Conservation (phyloP, 2,888 invertebrate species). For the Dryococelus australis region DNA sequence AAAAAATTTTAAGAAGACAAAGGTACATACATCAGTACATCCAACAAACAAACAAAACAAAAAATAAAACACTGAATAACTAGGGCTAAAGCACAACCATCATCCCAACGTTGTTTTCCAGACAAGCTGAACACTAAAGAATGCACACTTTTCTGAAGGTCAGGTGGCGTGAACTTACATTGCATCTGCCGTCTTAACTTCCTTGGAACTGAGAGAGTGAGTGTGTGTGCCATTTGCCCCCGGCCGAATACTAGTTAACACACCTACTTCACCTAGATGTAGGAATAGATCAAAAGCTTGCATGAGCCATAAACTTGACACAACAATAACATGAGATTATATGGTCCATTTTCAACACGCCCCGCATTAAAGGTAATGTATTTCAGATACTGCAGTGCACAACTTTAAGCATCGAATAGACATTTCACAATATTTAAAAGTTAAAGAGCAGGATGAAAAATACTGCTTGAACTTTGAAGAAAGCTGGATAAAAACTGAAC, state of each 20-base stretch:
- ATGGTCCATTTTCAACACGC: conserved; percentile 18
- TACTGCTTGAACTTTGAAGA: too few relatives aligned
- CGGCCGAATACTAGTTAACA: conserved; percentile 22
- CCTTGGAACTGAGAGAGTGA: conserved; percentile 16
- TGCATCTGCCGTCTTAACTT: conserved; percentile 29
- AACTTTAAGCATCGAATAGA: too few relatives aligned
- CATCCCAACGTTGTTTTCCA: conserved; percentile 29
- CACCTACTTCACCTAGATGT: conserved; percentile 31
- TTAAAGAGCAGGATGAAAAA: too few relatives aligned
- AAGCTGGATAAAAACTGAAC: too few relatives aligned
- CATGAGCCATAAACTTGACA: conserved; percentile 27
- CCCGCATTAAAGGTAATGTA: neutral
- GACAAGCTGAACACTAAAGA: conserved; percentile 23
- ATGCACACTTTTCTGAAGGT: conserved; percentile 25
- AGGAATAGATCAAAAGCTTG: conserved; percentile 28
- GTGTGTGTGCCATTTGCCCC: conserved; percentile 22
- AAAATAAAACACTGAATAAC: conserved; percentile 20
- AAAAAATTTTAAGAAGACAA: too few relatives aligned
- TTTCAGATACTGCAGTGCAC: neutral
- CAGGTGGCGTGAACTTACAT: conserved; percentile 27
- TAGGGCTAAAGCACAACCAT: conserved; percentile 27
- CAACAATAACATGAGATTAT: conserved; percentile 21
- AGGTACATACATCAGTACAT: neutral
- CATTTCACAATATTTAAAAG: too few relatives aligned
- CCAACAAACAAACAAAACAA: neutral